phyloP scores from a whole-genome alignment of 2,888 invertebrate genomes.

The Podotricha telesiphe region DNA sequence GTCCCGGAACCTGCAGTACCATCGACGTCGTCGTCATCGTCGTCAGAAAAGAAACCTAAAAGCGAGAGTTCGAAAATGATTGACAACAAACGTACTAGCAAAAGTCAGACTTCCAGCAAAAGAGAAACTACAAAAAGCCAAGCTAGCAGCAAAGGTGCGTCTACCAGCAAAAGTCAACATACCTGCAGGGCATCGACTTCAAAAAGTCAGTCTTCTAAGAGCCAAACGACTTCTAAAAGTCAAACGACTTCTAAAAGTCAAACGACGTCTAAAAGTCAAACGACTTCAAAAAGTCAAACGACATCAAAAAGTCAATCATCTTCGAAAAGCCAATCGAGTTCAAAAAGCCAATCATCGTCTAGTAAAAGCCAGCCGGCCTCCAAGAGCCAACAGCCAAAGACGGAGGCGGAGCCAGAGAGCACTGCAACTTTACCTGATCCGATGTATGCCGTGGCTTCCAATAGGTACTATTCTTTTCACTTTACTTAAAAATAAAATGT shows the following conservation, averaged over 20 bases:
- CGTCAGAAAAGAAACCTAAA: conserved; percentile 57
- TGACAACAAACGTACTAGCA: conserved; percentile 62
- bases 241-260: neutral
- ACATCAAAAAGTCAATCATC: conserved; percentile 42
- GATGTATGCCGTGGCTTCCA: conserved; percentile 69
- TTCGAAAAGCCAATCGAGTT: neutral
- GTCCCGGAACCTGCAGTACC: conserved; percentile 4
- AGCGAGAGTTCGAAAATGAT: conserved; percentile 65
- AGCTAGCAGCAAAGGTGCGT: neutral
- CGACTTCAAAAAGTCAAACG: conserved; percentile 56
- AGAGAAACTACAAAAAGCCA: conserved; percentile 6
- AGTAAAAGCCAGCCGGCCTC: neutral
- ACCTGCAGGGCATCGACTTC: neutral
- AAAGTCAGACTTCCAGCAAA: conserved; percentile 30
- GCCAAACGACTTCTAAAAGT: neutral
- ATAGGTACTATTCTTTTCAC: too few relatives aligned
- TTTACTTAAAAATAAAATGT: too few relatives aligned
- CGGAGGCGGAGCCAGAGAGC: conserved; percentile 55
- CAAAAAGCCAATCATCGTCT: neutral
- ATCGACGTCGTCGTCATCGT: conserved; percentile 52
- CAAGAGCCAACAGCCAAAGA: conserved; percentile 49
- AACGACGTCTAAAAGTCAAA: neutral
- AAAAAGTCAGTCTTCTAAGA: neutral
- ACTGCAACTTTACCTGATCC: conserved; percentile 62
- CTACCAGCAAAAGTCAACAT: neutral